phyloP scores from a whole-genome alignment of 2,113 vertebrate genomes.

The Catharus fuscescens region DNA sequence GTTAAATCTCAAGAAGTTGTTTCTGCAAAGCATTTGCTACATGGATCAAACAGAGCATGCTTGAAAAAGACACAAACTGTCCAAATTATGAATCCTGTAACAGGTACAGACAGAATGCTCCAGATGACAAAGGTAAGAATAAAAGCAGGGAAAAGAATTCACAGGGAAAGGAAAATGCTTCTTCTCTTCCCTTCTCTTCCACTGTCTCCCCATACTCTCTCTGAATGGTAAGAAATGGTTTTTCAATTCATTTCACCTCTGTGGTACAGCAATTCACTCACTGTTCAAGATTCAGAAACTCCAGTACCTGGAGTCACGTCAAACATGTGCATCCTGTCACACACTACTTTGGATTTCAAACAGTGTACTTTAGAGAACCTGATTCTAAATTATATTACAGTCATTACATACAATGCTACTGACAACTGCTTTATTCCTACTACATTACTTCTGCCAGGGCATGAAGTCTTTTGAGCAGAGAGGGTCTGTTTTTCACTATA shows the following conservation, averaged over 20 bases:
- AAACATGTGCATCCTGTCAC: neutral
- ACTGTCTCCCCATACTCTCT: neutral
- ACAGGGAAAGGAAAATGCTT: neutral
- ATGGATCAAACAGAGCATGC: neutral
- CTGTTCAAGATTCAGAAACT: neutral
- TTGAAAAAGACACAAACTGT: neutral
- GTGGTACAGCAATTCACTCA: neutral
- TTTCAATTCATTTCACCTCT: neutral
- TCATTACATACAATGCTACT: neutral
- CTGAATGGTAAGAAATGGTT: neutral
- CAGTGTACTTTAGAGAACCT: neutral
- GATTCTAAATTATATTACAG: neutral
- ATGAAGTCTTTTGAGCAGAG: neutral
- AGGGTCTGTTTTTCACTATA: neutral
- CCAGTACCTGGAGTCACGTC: neutral
- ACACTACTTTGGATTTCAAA: neutral
- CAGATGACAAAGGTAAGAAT: neutral
- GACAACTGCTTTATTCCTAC: neutral
- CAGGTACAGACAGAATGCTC: neutral
- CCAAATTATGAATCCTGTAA: neutral
- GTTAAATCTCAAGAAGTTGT: neutral
- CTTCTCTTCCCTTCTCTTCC: neutral
- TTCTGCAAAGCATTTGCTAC: neutral
- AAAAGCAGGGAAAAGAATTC: neutral
- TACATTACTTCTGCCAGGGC: neutral